phyloP scores from a whole-genome alignment of 2,797 vertebrate species.

The Podarcis siculus region DNA sequence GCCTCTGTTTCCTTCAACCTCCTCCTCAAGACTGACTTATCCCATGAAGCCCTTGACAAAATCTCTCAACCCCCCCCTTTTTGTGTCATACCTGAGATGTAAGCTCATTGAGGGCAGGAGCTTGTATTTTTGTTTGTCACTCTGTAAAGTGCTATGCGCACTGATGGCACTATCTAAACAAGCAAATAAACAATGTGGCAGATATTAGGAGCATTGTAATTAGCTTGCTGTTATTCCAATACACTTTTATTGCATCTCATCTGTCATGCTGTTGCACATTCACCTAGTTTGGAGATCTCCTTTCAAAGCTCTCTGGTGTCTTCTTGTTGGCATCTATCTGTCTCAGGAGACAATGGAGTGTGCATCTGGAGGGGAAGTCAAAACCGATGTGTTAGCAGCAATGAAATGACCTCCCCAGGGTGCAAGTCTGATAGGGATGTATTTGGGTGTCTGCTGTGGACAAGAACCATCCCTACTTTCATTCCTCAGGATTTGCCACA shows the following conservation, averaged over 20 bases:
- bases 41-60: neutral
- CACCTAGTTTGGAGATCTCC: neutral
- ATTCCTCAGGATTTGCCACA: neutral
- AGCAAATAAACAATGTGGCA: neutral
- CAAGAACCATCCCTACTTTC: neutral
- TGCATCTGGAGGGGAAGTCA: no score
- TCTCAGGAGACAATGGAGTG: no score
- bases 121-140: neutral
- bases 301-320: neutral
- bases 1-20: neutral
- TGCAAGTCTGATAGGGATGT: neutral
- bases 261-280: neutral
- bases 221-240: neutral
- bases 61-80: neutral
- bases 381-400: no score
- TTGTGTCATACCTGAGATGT: neutral
- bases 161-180: neutral
- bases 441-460: neutral
- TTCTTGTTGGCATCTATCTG: no score
- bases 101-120: neutral
- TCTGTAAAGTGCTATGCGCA: neutral
- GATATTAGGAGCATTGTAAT: neutral
- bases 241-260: neutral
- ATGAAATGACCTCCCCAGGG: no score
- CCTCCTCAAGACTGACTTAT: neutral